Conservation (phyloP, 64 coral and sea anemone species). For the Montipora efflorescens region DNA sequence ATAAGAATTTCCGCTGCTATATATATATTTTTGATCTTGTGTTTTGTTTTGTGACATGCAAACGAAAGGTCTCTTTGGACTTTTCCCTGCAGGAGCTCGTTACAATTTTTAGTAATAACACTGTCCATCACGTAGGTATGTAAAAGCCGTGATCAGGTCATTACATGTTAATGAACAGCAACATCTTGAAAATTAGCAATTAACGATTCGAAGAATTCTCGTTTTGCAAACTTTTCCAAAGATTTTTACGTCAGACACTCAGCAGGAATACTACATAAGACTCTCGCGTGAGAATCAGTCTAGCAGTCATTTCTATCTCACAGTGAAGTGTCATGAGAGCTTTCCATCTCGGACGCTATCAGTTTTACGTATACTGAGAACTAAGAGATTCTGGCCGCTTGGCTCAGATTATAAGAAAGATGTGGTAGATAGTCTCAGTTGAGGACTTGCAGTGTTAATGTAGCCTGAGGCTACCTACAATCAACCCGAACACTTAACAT, state of each 20-base stretch:
- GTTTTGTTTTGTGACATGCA: neutral
- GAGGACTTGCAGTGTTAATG: neutral
- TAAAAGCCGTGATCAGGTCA: neutral
- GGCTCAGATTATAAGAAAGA: too few species aligned
- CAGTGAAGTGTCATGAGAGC: neutral
- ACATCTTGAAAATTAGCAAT: neutral
- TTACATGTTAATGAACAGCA: neutral
- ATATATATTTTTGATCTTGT: neutral
- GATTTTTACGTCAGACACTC: neutral
- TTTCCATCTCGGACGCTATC: too few species aligned
- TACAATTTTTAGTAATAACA: neutral
- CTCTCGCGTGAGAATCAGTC: neutral
- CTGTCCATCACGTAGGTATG: neutral
- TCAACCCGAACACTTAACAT: neutral
- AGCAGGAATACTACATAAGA: neutral
- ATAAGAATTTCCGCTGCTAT: too few species aligned
- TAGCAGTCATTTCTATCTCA: neutral
- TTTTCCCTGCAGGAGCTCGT: too few species aligned
- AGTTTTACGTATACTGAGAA: neutral
- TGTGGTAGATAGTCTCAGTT: too few species aligned
- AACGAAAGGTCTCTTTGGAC: neutral
- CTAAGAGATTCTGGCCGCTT: neutral
- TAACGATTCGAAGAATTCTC: neutral
- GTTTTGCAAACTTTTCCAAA: neutral
- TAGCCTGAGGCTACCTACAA: neutral